Conservation (phyloP, 2,113 vertebrate species). For the Corythoichthys intestinalis region DNA sequence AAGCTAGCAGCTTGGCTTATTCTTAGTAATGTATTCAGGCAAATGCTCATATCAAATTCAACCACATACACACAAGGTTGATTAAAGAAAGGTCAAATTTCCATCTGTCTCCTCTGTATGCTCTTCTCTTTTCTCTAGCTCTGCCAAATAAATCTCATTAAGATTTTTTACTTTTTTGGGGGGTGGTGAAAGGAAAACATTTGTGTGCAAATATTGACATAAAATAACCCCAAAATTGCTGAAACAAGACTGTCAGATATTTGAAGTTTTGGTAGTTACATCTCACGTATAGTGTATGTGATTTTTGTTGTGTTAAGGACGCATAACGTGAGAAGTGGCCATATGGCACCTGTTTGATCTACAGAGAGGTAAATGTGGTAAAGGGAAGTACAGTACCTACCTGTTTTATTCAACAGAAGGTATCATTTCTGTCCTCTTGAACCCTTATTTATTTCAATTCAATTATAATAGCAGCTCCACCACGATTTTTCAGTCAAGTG, state of each 20-base stretch:
- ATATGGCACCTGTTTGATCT: background rate
- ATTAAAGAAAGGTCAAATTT: conserved; percentile 44
- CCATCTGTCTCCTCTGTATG: conserved; percentile 30
- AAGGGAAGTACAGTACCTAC: no score
- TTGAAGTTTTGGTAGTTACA: conserved; percentile 7
- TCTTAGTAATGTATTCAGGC: conserved; percentile 13
- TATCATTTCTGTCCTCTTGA: background rate
- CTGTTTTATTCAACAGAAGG: no score
- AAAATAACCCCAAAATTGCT: conserved; percentile 10
- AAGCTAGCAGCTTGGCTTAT: conserved; percentile 16
- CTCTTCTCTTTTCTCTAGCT: background rate
- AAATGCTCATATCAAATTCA: conserved; percentile 17
- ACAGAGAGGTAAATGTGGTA: background rate
- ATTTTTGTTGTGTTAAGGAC: background rate
- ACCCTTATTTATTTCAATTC: conserved; percentile 10
- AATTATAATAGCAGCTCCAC: conserved; percentile 6
- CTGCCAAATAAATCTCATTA: background rate
- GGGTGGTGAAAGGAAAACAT: conserved; percentile 2
- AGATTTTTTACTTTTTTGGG: background rate
- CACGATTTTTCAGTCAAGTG: conserved; percentile 4
- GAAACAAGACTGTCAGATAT: conserved; percentile 6
- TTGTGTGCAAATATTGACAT: conserved; percentile 14
- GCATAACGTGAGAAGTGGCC: background rate
- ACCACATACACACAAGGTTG: conserved; percentile 9
- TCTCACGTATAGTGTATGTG: background rate